A percentile compares a stretch with the other conserved stretches of the same genome.
phyloP scores from a whole-genome alignment of 1,140 invertebrate genomes.

The Drosophila kanapiae region DNA sequence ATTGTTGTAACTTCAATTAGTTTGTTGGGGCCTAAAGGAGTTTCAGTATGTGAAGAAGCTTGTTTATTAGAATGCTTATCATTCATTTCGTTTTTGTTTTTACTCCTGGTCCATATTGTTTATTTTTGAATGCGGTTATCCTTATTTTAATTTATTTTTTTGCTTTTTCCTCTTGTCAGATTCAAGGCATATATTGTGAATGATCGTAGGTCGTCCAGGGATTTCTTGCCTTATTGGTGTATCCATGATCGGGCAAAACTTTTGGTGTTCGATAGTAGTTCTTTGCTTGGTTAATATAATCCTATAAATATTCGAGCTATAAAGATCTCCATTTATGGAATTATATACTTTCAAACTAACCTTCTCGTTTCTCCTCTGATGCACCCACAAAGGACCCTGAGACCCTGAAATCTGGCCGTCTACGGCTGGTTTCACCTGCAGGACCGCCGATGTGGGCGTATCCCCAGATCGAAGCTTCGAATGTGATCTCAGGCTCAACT shows the following conservation, averaged over 20 bases:
- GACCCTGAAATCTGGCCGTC: background rate
- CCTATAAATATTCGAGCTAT: constrained; percentile 29
- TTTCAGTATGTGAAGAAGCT: too few species aligned
- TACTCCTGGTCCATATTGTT: background rate
- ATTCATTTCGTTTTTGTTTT: background rate
- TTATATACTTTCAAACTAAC: constrained; percentile 8
- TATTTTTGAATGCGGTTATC: background rate
- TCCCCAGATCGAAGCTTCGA: constrained; percentile 12
- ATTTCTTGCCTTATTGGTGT: constrained; percentile 24
- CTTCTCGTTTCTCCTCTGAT: constrained; percentile 60
- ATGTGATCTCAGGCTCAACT: constrained; percentile 57
- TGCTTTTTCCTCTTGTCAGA: background rate
- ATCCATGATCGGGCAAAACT: constrained; percentile 53
- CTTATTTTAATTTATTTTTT: background rate
- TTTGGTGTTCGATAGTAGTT: constrained; percentile 68
- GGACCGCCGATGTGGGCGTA: constrained; percentile 31
- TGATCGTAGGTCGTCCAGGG: constrained; percentile 56
- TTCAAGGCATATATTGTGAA: constrained; percentile 65
- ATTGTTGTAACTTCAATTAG: background rate
- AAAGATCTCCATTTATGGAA: background rate
- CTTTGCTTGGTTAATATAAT: constrained; percentile 63
- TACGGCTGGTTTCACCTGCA: constrained; percentile 49
- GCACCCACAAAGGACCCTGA: constrained; percentile 3
- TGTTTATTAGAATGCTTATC: too few species aligned
- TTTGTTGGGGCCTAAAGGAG: background rate